Percentiles rank a stretch among this genome's conserved stretches.
These are phyloP conservation scores for Tachyglossus aculeatus DNA, from an alignment of 2,797 vertebrate genomes.

Conservation along the genomic window DNA sequence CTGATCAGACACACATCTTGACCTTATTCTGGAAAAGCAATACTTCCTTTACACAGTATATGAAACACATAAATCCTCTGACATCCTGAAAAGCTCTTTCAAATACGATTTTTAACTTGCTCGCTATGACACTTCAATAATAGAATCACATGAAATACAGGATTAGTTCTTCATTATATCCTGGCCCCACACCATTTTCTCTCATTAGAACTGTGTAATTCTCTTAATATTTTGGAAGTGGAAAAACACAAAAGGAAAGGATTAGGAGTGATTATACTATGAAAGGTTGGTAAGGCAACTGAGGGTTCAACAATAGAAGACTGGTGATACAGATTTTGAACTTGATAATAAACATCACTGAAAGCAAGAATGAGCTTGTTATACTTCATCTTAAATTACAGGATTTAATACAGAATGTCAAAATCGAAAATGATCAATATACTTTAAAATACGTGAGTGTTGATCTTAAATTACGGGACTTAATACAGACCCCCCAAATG, in stretches of 20 bases:
- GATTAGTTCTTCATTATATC: neutral
- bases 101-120: constrained; percentile 29
- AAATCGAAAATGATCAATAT: too few species aligned
- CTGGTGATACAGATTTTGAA: neutral
- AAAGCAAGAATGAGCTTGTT: too few species aligned
- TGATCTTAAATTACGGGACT: too few species aligned
- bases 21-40: constrained; percentile 86
- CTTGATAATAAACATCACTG: too few species aligned
- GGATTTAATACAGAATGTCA: too few species aligned
- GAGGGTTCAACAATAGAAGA: neutral
- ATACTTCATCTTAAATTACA: too few species aligned
- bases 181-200: neutral
- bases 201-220: neutral
- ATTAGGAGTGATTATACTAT: neutral
- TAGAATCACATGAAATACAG: constrained; percentile 24
- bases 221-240: too few species aligned
- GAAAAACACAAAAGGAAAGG: neutral
- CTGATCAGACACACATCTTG: constrained; percentile 88
- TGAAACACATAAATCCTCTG: constrained; percentile 87
- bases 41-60: constrained; percentile 87
- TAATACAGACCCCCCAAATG: too few species aligned
- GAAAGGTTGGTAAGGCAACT: neutral
- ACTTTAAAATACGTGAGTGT: too few species aligned
- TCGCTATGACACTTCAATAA: constrained; percentile 16
- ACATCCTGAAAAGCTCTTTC: constrained; percentile 48